phyloP scores from a whole-genome alignment of 2,797 vertebrate genomes.

The Periophthalmus magnuspinnatus region DNA sequence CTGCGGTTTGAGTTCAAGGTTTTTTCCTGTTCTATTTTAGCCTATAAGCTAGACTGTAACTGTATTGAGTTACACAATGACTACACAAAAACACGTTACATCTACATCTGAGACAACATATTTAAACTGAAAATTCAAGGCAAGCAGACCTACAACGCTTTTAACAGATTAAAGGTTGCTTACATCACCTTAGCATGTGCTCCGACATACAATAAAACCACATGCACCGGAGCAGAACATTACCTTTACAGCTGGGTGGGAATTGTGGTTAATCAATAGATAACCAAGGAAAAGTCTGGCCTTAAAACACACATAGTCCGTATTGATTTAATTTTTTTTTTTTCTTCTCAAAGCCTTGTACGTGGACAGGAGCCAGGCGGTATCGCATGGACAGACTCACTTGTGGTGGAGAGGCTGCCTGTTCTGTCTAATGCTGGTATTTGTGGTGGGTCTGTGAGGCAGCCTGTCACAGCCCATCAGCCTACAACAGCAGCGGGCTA shows the following conservation, averaged over 20 bases:
- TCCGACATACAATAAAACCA: neutral
- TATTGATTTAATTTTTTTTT: conserved; percentile 16
- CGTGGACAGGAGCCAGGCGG: conserved; percentile 17
- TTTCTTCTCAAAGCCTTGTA: conserved; percentile 10
- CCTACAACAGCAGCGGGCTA: conserved; percentile 59
- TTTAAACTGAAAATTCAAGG: too few relatives aligned
- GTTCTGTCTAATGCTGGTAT: conserved; percentile 61
- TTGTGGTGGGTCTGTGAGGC: conserved; percentile 72
- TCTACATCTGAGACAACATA: too few relatives aligned
- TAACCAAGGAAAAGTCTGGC: neutral
- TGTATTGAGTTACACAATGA: too few relatives aligned
- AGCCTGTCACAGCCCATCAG: conserved; percentile 79
- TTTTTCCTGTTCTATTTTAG: neutral
- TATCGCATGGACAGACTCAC: conserved; percentile 24
- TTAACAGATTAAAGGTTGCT: neutral
- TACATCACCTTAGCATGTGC: neutral
- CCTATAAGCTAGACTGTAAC: neutral
- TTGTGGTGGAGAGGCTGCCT: conserved; percentile 40
- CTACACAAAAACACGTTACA: too few relatives aligned
- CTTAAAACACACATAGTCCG: neutral
- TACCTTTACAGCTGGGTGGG: neutral
- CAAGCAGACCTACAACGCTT: too few relatives aligned
- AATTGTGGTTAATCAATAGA: conserved; percentile 1
- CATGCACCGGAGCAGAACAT: neutral
- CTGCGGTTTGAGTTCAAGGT: neutral